phyloP scores from a whole-genome alignment of 30 jellyfish, hydroid and myxozoan species.

The Clytia hemisphaerica region DNA sequence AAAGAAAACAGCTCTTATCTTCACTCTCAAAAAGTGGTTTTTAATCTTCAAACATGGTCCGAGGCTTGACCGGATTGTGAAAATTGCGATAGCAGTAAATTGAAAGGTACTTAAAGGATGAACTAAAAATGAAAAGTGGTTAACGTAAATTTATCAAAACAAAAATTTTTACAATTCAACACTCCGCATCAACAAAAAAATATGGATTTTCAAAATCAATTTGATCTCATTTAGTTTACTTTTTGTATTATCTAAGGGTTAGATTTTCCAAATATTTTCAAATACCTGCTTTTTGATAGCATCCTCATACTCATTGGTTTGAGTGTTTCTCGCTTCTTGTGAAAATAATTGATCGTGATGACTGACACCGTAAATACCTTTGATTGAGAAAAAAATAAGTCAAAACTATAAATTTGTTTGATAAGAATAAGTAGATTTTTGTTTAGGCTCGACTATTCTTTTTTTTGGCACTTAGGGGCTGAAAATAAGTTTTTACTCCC shows the following conservation, averaged over 20 bases:
- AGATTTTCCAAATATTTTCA: constrained; percentile 26
- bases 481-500: too few species aligned
- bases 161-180: background rate
- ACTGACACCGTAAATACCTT: constrained; percentile 76
- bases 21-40: too few species aligned
- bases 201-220: background rate
- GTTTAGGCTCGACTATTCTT: background rate
- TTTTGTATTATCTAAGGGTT: constrained; percentile 21
- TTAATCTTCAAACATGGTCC: too few species aligned
- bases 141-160: too few species aligned
- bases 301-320: background rate
- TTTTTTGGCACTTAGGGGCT: too few species aligned
- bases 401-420: constrained; percentile 18
- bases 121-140: too few species aligned
- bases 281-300: constrained; percentile 34
- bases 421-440: background rate
- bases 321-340: constrained; percentile 45
- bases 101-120: too few species aligned
- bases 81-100: too few species aligned
- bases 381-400: constrained; percentile 14
- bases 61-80: too few species aligned
- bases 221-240: background rate
- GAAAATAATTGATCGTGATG: constrained; percentile 64
- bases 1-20: too few species aligned
- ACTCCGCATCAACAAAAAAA: background rate